Conservation (phyloP, 2,888 invertebrate genomes). For the Ophion obscuratus region DNA sequence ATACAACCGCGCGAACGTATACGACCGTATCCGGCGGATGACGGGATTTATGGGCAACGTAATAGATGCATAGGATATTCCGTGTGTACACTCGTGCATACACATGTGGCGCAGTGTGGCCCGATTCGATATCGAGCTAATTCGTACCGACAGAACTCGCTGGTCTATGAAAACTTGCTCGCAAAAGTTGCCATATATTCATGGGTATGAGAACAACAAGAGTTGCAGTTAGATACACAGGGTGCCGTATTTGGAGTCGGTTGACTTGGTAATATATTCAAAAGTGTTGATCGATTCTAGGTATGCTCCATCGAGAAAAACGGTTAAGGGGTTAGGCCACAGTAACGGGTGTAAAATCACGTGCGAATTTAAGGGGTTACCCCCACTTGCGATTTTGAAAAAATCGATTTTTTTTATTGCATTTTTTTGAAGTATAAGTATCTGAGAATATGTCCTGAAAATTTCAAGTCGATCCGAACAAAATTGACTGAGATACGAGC, state of each 20-base stretch:
- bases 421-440: no score
- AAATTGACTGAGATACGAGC: no score
- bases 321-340: no score
- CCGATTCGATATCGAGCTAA: constrained; percentile 42
- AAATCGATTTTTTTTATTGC: no score
- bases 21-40: constrained; percentile 56
- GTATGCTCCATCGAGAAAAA: no score
- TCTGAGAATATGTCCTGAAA: no score
- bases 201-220: background rate
- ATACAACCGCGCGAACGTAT: constrained; percentile 52
- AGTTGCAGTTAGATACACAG: background rate
- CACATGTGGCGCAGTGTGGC: background rate
- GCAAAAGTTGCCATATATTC: constrained; percentile 3
- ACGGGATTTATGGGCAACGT: constrained; percentile 46
- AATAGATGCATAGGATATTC: constrained; percentile 43
- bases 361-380: no score
- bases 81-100: constrained; percentile 1
- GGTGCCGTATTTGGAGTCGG: background rate
- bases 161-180: constrained; percentile 30
- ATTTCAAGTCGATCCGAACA: no score
- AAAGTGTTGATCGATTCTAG: background rate
- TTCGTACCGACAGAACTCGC: constrained; percentile 32
- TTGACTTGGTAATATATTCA: background rate
- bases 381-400: no score
- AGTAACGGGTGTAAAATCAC: no score